Evolutionary conservation across 2,797 vertebrate genomes (phyloP).

Genomic region (Monodelphis domestica): DNA sequence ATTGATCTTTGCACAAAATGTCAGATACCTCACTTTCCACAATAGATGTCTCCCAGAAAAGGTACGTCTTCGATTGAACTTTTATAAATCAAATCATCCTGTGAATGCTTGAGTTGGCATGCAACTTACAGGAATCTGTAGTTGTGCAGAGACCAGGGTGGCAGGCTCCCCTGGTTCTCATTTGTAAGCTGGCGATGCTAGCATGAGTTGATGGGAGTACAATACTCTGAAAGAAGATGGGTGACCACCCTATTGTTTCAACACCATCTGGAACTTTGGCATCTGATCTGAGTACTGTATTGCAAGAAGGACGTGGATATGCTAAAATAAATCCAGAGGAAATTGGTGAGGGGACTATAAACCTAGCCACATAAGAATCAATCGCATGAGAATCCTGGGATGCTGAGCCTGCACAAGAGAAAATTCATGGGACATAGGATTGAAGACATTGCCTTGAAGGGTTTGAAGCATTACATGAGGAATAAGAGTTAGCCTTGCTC

Average conservation of each 20-base stretch:
- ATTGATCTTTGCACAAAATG: constrained; percentile 55
- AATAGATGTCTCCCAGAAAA: constrained; percentile 66
- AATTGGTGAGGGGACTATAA: background rate
- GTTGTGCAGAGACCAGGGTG: background rate
- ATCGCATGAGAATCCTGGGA: background rate
- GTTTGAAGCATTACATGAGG: too few species aligned
- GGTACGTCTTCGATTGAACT: constrained; percentile 65
- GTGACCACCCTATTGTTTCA: background rate
- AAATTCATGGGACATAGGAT: background rate
- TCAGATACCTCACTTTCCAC: constrained; percentile 57
- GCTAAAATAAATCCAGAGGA: background rate
- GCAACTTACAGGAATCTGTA: background rate
- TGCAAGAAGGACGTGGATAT: background rate
- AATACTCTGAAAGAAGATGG: background rate
- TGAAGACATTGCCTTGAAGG: background rate
- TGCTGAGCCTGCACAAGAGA: background rate
- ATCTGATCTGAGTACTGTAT: background rate
- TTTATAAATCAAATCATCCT: constrained; percentile 69
- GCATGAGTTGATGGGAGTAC: background rate
- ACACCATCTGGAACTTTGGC: background rate
- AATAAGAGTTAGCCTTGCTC: background rate
- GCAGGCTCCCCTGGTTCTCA: background rate
- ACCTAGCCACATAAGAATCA: background rate
- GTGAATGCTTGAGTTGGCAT: background rate
- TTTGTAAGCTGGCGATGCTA: background rate